Conservation (phyloP, 1,140 invertebrate genomes). For the Dufourea novaeangliae region DNA sequence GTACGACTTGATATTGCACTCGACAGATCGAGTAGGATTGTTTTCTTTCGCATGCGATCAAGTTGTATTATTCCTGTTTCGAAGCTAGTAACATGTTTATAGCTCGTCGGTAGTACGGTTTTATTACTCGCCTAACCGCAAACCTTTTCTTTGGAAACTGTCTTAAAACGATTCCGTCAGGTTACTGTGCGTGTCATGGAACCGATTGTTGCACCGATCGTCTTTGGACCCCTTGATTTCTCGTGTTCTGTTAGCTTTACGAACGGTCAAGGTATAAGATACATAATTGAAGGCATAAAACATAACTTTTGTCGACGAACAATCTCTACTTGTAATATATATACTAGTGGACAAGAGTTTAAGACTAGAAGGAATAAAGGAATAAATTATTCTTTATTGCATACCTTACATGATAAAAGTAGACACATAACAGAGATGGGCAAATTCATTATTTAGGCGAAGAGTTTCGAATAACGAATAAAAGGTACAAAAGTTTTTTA, state of each 20-base stretch:
- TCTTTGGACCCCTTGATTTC: background rate
- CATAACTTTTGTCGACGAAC: no score
- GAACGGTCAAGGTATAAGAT: no score
- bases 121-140: conserved; percentile 3
- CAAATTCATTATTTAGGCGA: no score
- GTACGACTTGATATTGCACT: background rate
- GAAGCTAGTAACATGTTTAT: conserved; percentile 5
- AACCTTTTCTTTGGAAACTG: background rate
- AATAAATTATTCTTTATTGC: no score
- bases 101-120: background rate
- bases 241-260: background rate
- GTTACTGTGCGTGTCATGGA: background rate
- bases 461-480: no score
- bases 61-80: background rate
- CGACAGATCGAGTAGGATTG: background rate
- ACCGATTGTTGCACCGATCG: background rate
- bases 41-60: background rate
- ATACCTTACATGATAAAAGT: no score
- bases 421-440: no score
- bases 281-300: no score
- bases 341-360: no score
- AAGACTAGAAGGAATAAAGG: no score
- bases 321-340: no score
- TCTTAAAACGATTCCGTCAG: conserved; percentile 25
- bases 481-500: no score